phyloP scores from a whole-genome alignment of 2,797 vertebrate genomes.

The Microhierax caerulescens region DNA sequence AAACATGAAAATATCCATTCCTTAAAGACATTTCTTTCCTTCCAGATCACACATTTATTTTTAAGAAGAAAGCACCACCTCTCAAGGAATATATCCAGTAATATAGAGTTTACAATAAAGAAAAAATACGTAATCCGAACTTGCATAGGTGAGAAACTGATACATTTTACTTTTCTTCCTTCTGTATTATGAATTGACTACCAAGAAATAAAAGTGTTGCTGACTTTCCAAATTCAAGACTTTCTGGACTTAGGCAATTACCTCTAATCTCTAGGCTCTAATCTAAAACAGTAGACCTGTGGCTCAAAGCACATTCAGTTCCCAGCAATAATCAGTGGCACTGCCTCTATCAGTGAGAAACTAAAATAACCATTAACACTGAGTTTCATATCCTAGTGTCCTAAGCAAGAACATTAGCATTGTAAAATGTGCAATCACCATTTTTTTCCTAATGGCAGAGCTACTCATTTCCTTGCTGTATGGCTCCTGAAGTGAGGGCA shows the following conservation, averaged over 20 bases:
- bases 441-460: not conserved
- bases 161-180: not conserved
- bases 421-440: not conserved
- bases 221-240: not conserved
- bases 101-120: not conserved
- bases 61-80: not conserved
- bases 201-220: not conserved
- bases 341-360: not conserved
- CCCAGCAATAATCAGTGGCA: not conserved
- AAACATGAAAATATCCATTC: not conserved
- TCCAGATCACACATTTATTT: not conserved
- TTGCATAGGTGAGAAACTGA: not conserved
- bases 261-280: not conserved
- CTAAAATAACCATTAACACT: not conserved
- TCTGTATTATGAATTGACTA: not conserved
- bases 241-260: not conserved
- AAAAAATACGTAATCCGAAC: not conserved
- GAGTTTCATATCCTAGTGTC: not conserved
- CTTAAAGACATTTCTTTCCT: not conserved
- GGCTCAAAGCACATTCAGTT: not conserved
- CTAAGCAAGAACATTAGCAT: not conserved
- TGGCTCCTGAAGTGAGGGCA: not conserved
- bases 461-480: not conserved
- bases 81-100: not conserved
- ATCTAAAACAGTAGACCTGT: not conserved